Base-by-base conservation (phyloP, 2,113 vertebrate genomes). In the Pholis gunnellus region DNA sequence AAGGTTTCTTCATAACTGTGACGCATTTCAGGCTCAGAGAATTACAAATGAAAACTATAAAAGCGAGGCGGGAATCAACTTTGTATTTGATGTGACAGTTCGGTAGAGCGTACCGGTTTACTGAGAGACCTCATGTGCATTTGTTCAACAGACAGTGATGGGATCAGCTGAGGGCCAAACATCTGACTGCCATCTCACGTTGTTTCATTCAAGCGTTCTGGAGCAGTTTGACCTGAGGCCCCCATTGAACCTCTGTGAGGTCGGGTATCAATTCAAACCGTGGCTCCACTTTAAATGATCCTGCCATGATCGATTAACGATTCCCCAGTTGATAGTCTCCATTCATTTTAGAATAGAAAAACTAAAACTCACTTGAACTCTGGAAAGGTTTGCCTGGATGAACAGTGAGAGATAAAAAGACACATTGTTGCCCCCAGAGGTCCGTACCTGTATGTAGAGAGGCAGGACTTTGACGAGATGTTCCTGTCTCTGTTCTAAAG, bases 391-490 rank as follows among this genome's bases (percentile, higher is more conserved):
- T 25, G 14, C 61, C 31, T 40, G 29, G 9, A 6, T 27, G 14
- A 64, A 74, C 27, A 69, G 31, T 31, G 7, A 29, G 6, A n/a
- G 0, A 38, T 5, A 11, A 52, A 75, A 25, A 52, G 9, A 3
- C 8, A n/a, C 9, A 15, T 34, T 52, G 3, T 57, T 50, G 38
- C 40, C n/a, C 17, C 17, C 11, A n/a, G 48, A 61, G 31, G 11
- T 68, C 0, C 63, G 36, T 93, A 96, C 95, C 95, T 96, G 91
- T 75, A 95, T 91, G 79, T 93, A 95, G 40, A 93, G 87, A 48
- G 90, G 90, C 9, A 96, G 84, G 63, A 94, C 77, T 70, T 78
- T 75, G 25, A 81, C 4, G 0, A 96, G 83, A 27, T 44, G 57
- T 25, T 89, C 87, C 52, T 92, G 88, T 79, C 38, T 87, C 50